Evolutionary conservation across 2,797 vertebrate species (phyloP), one percentile per base, ranked within the genome.

Genomic region (Silurus aristotelis): DNA sequence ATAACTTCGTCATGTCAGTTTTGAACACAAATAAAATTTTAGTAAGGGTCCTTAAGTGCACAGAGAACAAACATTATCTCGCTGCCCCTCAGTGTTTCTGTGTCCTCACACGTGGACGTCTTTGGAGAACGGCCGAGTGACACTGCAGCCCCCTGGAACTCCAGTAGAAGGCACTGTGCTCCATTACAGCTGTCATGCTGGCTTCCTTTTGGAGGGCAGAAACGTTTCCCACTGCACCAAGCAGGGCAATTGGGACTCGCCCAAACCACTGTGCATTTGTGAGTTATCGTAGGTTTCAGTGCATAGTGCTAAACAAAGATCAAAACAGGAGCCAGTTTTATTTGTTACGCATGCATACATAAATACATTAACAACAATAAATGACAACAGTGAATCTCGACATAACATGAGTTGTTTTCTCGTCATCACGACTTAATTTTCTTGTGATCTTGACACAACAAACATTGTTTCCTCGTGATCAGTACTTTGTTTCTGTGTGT

Each of bases 251-350:
- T 98, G 97, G 97, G 97, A 97, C 88, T 93, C 93, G 0, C 95
- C 96, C 15, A 98, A 97, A 91, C 97, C 97, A 86, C 90, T 95
- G 91, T 98, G 97, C 91, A 93, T 97, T 92, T 95, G 97, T 98
- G 92, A 97, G 96, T 94, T 5, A 68, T 77, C 38, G 1, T 60
- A 43, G 66, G 48, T 15, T 64, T 66, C 12, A 5, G 13, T 64
- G n/a, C 6, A 17, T 48, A 25, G 60, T 48, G 12, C 22, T 46
- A 64, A n/a, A 9, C 10, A 64, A 48, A 19, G 17, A 80, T 80
- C 61, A 17, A 14, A 64, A 17, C 22, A 17, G 60, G 58, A n/a
- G 7, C 43, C 20, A 6, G 31, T 43, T 43, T 78, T 13, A 77
- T 56, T 17, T 6, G 25, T 25, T 8, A 55, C 2, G 9, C 27